These are phyloP conservation scores for Clarias pachynema DNA, from an alignment of 2,797 vertebrate genomes.

Conservation along the genomic window DNA sequence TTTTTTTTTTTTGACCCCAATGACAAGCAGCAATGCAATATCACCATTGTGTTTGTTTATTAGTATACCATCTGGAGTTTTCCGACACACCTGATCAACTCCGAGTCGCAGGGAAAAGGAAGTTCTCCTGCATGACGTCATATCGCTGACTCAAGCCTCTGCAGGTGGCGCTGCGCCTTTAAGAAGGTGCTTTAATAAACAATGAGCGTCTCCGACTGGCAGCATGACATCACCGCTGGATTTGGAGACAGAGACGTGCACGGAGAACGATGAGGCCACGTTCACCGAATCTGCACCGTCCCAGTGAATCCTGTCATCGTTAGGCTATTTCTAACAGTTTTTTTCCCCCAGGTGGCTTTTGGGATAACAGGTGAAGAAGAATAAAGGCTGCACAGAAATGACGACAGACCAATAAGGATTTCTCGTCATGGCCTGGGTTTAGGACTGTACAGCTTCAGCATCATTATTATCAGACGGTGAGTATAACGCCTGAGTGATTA, in stretches of 20 bases:
- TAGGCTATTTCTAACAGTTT: background rate
- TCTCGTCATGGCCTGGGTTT: slow-evolving; percentile 32
- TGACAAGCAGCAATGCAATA: background rate
- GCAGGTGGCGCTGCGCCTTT: slow-evolving; percentile 80
- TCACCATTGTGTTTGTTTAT: background rate
- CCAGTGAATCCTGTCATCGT: background rate
- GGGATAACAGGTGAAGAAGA: background rate
- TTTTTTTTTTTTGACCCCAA: background rate
- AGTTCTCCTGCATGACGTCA: slow-evolving; percentile 18
- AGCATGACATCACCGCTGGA: slow-evolving; percentile 88
- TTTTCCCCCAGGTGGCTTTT: background rate
- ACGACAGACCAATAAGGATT: slow-evolving; percentile 4
- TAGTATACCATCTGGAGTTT: background rate
- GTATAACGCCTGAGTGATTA: slow-evolving; percentile 15
- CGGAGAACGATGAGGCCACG: slow-evolving; percentile 40
- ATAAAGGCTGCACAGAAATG: background rate
- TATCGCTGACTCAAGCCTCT: slow-evolving; percentile 1
- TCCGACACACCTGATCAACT: background rate
- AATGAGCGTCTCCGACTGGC: slow-evolving; percentile 84
- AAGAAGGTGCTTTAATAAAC: slow-evolving; percentile 87
- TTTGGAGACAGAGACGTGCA: slow-evolving; percentile 55
- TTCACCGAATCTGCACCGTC: slow-evolving; percentile 31
- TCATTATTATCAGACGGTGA: slow-evolving; percentile 35
- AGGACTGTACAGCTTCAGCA: slow-evolving; percentile 17
- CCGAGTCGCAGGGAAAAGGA: background rate